Conservation (phyloP, 2,113 vertebrate genomes). For the Ginglymostoma cirratum region DNA sequence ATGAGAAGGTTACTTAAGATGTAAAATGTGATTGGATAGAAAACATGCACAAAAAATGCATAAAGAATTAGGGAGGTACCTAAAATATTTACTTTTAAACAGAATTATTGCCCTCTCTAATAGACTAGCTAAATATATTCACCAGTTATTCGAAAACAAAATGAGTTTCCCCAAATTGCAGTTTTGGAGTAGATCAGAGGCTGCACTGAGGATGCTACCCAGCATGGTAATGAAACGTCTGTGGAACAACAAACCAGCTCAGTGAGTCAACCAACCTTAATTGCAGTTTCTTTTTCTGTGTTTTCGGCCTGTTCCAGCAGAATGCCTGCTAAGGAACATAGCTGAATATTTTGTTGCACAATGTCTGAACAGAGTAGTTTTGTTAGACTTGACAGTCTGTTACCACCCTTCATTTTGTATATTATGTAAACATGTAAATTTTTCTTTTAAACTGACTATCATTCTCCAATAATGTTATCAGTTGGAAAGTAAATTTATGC, state of each 20-base stretch:
- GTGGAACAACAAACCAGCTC: too few species aligned
- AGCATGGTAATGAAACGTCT: too few species aligned
- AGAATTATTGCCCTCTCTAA: background rate
- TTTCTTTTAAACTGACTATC: background rate
- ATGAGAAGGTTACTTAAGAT: background rate
- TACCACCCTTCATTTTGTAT: background rate
- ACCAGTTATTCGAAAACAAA: background rate
- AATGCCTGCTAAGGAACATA: background rate
- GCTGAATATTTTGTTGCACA: background rate
- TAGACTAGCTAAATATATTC: background rate
- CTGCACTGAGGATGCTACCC: too few species aligned
- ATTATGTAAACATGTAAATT: background rate
- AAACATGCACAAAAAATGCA: background rate
- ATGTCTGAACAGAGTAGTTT: background rate
- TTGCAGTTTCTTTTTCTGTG: too few species aligned
- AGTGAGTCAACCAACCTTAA: too few species aligned
- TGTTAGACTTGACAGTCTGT: background rate
- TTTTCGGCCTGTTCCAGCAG: background rate
- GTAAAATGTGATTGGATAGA: background rate
- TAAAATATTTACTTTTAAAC: background rate
- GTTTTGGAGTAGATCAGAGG: too few species aligned
- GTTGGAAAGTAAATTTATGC: background rate
- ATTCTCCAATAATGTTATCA: background rate
- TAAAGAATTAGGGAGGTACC: background rate
- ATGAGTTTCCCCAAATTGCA: too few species aligned